phyloP scores from a whole-genome alignment of 2,797 vertebrate genomes.

The Mormyrops boulengeri region DNA sequence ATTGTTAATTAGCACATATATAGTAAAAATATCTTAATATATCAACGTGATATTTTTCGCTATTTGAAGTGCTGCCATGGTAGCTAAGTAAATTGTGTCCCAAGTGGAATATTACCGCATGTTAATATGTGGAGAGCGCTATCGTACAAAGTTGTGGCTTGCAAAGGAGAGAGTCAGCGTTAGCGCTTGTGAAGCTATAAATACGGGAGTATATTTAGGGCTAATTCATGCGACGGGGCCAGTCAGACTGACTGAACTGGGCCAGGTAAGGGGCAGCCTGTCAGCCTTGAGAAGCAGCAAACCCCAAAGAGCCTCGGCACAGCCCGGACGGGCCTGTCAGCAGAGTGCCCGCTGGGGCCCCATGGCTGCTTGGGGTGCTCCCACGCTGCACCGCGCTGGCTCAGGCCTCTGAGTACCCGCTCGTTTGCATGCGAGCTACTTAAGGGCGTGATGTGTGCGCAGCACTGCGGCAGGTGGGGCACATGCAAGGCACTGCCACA shows the following conservation, averaged over 20 bases:
- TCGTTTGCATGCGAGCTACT: constrained; percentile 2
- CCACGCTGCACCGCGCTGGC: not conserved
- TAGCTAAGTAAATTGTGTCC: not conserved
- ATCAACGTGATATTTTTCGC: not conserved
- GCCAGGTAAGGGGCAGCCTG: constrained; percentile 33
- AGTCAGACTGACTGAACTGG: constrained; percentile 43
- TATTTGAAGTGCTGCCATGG: not conserved
- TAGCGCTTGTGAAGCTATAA: constrained; percentile 12
- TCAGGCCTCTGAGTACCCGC: not conserved
- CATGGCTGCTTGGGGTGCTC: not conserved
- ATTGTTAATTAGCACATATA: not conserved
- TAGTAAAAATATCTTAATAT: constrained; percentile 9
- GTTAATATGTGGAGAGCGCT: not conserved
- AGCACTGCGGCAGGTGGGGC: not conserved
- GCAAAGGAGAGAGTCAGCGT: not conserved
- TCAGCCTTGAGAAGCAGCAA: constrained; percentile 13
- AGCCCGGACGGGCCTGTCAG: not conserved
- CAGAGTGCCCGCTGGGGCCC: not conserved
- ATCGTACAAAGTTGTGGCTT: not conserved
- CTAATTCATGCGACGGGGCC: constrained; percentile 15
- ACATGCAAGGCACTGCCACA: not conserved
- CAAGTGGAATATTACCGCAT: not conserved
- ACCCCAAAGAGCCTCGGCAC: not conserved
- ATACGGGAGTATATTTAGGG: constrained; percentile 9
- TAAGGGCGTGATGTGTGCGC: not conserved